These are phyloP conservation scores for Lepidocolaptes lacrymiger DNA, from an alignment of 2,797 vertebrate genomes.

Conservation along the genomic window DNA sequence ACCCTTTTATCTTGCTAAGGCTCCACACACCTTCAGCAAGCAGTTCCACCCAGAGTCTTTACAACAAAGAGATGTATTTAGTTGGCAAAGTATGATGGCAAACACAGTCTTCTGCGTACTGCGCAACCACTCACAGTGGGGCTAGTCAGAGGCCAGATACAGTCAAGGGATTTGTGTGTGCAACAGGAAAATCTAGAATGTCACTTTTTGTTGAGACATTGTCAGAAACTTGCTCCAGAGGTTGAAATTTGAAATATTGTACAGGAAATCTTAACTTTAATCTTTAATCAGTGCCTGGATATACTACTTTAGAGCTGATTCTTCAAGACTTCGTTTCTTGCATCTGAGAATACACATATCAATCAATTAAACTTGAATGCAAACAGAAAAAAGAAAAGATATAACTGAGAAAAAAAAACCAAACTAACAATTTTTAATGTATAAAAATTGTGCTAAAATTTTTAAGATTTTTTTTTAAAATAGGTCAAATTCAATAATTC, in stretches of 20 bases:
- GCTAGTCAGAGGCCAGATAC: background rate
- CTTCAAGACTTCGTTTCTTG: background rate
- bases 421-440: background rate
- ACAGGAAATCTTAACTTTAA: background rate
- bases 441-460: background rate
- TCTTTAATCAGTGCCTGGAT: background rate
- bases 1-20: background rate
- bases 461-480: background rate
- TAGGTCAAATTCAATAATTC: background rate
- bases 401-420: background rate
- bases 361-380: background rate
- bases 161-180: fast-evolving
- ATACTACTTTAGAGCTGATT: background rate
- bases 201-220: background rate
- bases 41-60: background rate
- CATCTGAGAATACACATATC: background rate
- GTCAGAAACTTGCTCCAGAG: background rate
- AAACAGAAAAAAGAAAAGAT: background rate
- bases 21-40: background rate
- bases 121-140: background rate
- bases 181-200: background rate
- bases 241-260: background rate
- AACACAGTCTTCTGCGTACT: background rate
- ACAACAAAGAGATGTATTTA: background rate
- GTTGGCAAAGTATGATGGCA: background rate